phyloP scores from a whole-genome alignment of 2,113 vertebrate species.

The Kryptolebias marmoratus region DNA sequence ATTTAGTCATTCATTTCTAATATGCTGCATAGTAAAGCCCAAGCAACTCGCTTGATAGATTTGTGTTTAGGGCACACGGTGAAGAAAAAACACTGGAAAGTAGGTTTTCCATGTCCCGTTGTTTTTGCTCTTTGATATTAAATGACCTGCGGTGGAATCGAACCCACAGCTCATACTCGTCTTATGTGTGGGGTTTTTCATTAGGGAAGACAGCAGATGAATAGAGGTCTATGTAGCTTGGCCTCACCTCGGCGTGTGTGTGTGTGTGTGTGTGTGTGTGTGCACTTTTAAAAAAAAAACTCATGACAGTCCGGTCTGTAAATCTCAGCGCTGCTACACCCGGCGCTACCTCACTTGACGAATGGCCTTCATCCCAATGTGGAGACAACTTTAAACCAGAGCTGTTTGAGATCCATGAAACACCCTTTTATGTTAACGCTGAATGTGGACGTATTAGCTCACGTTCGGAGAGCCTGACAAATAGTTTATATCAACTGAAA shows the following conservation, averaged over 20 bases:
- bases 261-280: conserved; percentile 31
- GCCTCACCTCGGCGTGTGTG: conserved; percentile 69
- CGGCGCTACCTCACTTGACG: conserved; percentile 68
- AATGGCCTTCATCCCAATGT: conserved; percentile 59
- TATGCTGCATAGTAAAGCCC: conserved; percentile 47
- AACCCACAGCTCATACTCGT: conserved; percentile 58
- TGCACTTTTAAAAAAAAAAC: conserved; percentile 63
- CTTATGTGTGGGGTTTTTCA: conserved; percentile 77
- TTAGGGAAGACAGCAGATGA: conserved; percentile 74
- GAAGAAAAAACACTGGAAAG: conserved; percentile 79
- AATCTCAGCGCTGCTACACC: conserved; percentile 65
- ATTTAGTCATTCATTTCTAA: conserved; percentile 74
- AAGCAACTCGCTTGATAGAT: conserved; percentile 65
- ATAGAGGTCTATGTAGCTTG: conserved; percentile 73
- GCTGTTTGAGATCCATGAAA: conserved; percentile 54
- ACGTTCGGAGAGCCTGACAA: conserved; percentile 54
- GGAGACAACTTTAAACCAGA: conserved; percentile 60
- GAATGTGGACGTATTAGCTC: conserved; percentile 51
- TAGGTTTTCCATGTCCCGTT: conserved; percentile 73
- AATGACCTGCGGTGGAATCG: conserved; percentile 69
- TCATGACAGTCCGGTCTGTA: conserved; percentile 72
- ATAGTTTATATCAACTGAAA: conserved; percentile 66
- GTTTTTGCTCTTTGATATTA: conserved; percentile 78
- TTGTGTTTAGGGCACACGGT: conserved; percentile 57
- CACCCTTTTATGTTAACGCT: conserved; percentile 54